Percentiles rank a stretch among this genome's conserved stretches.
Evolutionary conservation across 2,113 vertebrate genomes (phyloP).

Genomic region (Reinhardtius hippoglossoides): DNA sequence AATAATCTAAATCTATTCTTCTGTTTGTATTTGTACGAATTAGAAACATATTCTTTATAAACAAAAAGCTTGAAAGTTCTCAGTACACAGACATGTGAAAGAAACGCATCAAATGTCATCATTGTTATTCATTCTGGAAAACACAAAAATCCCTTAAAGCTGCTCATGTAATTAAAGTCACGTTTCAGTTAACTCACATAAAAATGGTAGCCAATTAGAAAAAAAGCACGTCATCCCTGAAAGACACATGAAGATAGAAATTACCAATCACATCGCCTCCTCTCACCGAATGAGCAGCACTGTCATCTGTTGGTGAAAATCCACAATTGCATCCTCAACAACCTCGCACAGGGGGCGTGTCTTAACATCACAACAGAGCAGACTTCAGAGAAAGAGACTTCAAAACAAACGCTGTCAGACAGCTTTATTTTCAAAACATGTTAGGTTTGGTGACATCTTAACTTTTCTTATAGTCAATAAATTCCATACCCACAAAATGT

Average conservation of each 20-base stretch:
- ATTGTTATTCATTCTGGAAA: neutral
- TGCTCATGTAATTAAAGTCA: no score
- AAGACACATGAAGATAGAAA: neutral
- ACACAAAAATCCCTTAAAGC: no score
- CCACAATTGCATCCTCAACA: neutral
- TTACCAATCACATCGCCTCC: neutral
- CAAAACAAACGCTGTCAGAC: neutral
- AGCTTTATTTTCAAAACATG: no score
- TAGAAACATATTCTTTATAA: neutral
- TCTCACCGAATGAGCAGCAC: constrained; percentile 24
- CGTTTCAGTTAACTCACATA: neutral
- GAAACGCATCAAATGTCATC: neutral
- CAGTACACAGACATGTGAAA: neutral
- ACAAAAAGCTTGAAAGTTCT: no score
- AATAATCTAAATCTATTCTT: neutral
- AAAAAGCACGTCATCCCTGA: neutral
- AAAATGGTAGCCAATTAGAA: neutral
- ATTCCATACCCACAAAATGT: no score
- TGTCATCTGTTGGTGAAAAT: constrained; percentile 36
- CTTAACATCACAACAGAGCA: neutral
- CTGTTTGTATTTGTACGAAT: neutral
- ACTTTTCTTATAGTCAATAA: no score
- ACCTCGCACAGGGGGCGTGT: neutral
- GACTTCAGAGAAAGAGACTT: neutral
- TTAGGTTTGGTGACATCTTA: no score